Conservation (phyloP, 2,888 invertebrate genomes). For the Thelaira solivaga region DNA sequence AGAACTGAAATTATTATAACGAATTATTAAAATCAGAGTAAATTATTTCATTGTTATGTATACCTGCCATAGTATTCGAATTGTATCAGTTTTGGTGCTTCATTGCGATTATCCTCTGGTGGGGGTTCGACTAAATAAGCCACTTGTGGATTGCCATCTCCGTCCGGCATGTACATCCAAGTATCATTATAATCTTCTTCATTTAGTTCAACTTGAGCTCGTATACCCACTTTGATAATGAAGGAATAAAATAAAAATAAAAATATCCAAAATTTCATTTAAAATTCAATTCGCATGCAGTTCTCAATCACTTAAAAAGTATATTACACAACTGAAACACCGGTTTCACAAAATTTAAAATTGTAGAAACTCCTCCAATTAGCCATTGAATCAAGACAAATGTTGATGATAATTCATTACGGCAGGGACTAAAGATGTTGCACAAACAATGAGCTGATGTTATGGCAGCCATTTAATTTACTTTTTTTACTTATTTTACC, state of each 20-base stretch:
- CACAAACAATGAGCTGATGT: slow-evolving; percentile 70
- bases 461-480: slow-evolving; percentile 63
- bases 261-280: neutral
- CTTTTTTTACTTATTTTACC: neutral
- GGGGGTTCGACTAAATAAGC: slow-evolving; percentile 74
- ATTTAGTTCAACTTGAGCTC: slow-evolving; percentile 70
- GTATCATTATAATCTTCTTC: slow-evolving; percentile 76
- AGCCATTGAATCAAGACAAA: slow-evolving; percentile 72
- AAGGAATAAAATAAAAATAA: no score
- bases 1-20: slow-evolving; percentile 59
- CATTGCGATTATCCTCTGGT: slow-evolving; percentile 68
- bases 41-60: neutral
- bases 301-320: no score
- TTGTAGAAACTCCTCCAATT: slow-evolving; percentile 70
- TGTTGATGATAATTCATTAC: slow-evolving; percentile 71
- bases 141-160: slow-evolving; percentile 74
- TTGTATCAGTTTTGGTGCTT: slow-evolving; percentile 68
- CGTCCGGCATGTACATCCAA: slow-evolving; percentile 77
- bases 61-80: slow-evolving; percentile 74
- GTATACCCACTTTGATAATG: slow-evolving; percentile 68
- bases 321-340: slow-evolving; percentile 69
- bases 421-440: slow-evolving; percentile 73
- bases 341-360: slow-evolving; percentile 70
- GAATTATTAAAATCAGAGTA: neutral
- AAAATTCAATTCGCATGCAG: no score